Evolutionary conservation across 1,140 invertebrate species (phyloP), one percentile per base, ranked within the genome.

Genomic region (Macrobrachium nipponense): DNA sequence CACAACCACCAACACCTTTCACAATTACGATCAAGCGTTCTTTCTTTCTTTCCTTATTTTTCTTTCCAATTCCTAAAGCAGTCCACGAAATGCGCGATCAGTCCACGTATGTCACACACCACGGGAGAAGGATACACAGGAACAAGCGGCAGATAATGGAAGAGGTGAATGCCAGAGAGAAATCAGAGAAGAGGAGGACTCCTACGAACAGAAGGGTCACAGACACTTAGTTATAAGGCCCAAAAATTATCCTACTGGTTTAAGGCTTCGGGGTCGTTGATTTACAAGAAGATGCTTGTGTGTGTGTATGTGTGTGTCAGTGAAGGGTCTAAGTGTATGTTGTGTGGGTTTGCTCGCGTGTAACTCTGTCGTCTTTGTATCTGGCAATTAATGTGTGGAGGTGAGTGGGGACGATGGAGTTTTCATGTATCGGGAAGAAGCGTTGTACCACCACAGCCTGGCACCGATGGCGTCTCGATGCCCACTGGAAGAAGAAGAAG

Each of bases 151-250:
- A 70, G 66, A n/a, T 36, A 70, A 36, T 14, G 1, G 4, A 36
- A 20, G n/a, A 20, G 66, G 51, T 6, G 51, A 51, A 6, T 51
- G 12, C 12, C 5, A 6, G 51, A 51, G 51, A 51, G 51, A 6
- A 51, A 51, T 51, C 51, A 51, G 51, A 51, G 51, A 51, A 5
- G 51, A 51, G 51, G 51, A 51, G 51, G 12, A 8, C 72, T 23
- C 51, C 60, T 27, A 61, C 12, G 10, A 61, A 59, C 36, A n/a
- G 43, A 43, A 60, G 75, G 76, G 76, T 85, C 83, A 85, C 83
- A 79, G 68, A 79, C 76, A 70, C n/a, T n/a, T n/a, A n/a, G n/a
- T 85, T 73, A 85, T 85, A 85, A 85, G 83, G 83, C 83, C 77
- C 76, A 80, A 80, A 58, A 77, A 85, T 85, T 83, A 61, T 64